Evolutionary conservation across 2,797 vertebrate species (phyloP), one percentile per base, ranked within the genome.

Genomic region (Meda fulgida): DNA sequence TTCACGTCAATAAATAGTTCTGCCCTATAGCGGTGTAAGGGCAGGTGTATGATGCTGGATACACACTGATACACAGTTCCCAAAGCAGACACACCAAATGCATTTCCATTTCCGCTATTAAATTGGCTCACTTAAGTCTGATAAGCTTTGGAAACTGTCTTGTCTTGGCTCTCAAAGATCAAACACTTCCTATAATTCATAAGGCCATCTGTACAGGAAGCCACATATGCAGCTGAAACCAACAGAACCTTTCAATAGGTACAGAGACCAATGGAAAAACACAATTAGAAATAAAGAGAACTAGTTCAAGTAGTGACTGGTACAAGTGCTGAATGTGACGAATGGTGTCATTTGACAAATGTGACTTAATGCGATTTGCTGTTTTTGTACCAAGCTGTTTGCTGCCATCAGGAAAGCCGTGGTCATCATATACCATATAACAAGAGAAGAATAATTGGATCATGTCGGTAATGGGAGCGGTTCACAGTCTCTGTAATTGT

Each of bases 61-160:
- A 38, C 29, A 76, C 43, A 66, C 6, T 83, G 34, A 78, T 70
- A 84, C n/a, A 53, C 73, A 65, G 55, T 36, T 75, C 38, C 21
- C 40, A 36, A 75, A 83, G 81, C 81, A 84, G 72, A 84, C 73
- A 78, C 82, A 58, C 73, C n/a, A 77, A 84, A 78, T 84, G 73
- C 89, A 93, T 94, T 93, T 94, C 89, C 91, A 92, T 94, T 88
- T 93, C 88, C 92, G 88, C 92, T 90, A 92, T 92, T 91, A 91
- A 89, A 90, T 91, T 92, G 85, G 92, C 91, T 88, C 91, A 91
- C 90, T 91, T 88, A 87, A 86, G 92, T 87, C 91, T 90, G 91
- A 93, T 88, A 55, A 89, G 92, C 89, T 91, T 91, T 89, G 88
- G 85, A 85, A 92, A 92, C 86, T 31, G 84, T 71, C 84, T 89